These are phyloP conservation scores for Rhyacophila brunnea DNA, from an alignment of 1,140 invertebrate genomes.

Conservation along the genomic window DNA sequence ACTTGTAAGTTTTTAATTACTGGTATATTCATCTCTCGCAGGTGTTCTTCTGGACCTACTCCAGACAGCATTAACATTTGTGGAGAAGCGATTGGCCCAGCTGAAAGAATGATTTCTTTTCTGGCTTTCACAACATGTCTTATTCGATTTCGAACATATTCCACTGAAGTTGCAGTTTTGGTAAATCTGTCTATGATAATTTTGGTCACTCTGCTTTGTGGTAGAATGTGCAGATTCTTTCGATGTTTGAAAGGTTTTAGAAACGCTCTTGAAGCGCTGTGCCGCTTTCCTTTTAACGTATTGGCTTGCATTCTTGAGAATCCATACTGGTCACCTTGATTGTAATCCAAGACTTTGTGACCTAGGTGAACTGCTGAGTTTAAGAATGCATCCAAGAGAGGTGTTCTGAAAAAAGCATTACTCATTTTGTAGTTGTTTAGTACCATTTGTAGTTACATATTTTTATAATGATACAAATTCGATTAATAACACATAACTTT, in stretches of 20 bases:
- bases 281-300: constrained; percentile 51
- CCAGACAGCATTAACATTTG: constrained; percentile 75
- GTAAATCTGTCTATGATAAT: constrained; percentile 60
- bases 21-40: constrained; percentile 62
- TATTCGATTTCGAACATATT: constrained; percentile 54
- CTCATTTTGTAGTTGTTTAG: no score
- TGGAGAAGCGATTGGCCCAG: constrained; percentile 69
- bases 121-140: constrained; percentile 46
- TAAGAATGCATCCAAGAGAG: constrained; percentile 54
- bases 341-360: constrained; percentile 54
- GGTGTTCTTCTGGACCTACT: constrained; percentile 60
- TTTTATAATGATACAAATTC: no score
- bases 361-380: constrained; percentile 57
- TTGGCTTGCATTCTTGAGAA: constrained; percentile 63
- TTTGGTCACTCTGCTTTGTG: constrained; percentile 58
- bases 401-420: constrained; percentile 14
- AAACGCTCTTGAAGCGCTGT: constrained; percentile 58
- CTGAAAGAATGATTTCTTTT: constrained; percentile 63
- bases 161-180: constrained; percentile 63
- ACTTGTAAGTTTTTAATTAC: constrained; percentile 62
- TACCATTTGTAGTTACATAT: no score
- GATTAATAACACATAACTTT: no score
- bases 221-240: constrained; percentile 64
- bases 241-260: constrained; percentile 57
- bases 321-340: constrained; percentile 44